phyloP scores from a whole-genome alignment of 2,888 invertebrate genomes.

The Xanthia icteritia region DNA sequence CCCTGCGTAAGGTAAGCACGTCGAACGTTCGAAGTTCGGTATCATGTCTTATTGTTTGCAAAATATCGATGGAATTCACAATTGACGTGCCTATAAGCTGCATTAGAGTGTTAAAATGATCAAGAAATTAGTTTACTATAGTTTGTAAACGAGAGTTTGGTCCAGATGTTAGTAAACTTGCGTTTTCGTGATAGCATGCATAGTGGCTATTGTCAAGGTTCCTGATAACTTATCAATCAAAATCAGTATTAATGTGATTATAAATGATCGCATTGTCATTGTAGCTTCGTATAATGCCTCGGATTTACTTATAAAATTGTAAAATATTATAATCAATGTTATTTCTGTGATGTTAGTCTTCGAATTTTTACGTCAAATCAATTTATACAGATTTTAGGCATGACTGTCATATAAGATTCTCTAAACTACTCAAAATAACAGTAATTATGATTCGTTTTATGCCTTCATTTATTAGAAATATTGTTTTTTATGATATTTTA shows the following conservation, averaged over 20 bases:
- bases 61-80: constrained; percentile 41
- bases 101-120: constrained; percentile 5
- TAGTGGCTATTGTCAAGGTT: constrained; percentile 57
- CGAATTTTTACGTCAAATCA: not conserved
- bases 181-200: constrained; percentile 28
- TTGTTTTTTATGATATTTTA: not conserved
- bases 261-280: constrained; percentile 39
- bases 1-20: constrained; percentile 94
- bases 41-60: constrained; percentile 48
- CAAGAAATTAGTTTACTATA: not conserved
- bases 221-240: constrained; percentile 64
- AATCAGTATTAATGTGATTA: constrained; percentile 45
- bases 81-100: not conserved
- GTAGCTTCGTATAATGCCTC: not conserved
- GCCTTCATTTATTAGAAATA: not conserved
- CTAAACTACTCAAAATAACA: not conserved
- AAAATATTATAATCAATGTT: not conserved
- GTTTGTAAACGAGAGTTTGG: not conserved
- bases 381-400: not conserved
- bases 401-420: no score
- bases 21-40: constrained; percentile 25
- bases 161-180: constrained; percentile 62
- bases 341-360: not conserved
- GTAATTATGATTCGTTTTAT: not conserved
- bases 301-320: constrained; percentile 1